Conservation (phyloP, 2,797 vertebrate genomes). For the Alosa sapidissima region DNA sequence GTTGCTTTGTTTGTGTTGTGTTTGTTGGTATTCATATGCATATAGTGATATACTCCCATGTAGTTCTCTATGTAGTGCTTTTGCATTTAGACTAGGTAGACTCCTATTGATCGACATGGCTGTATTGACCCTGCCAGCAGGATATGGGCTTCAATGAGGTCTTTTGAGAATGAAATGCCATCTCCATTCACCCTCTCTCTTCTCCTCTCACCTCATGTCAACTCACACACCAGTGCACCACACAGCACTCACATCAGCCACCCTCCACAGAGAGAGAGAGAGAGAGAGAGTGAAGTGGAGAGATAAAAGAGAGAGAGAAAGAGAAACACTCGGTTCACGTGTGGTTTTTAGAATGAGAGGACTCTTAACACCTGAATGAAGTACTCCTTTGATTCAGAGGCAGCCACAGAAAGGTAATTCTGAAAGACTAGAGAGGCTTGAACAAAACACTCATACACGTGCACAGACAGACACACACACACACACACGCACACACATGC, state of each 20-base stretch:
- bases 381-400: not conserved
- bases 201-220: not conserved
- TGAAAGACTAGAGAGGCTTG: not conserved
- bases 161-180: conserved; percentile 50
- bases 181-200: conserved; percentile 54
- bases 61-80: too few species aligned
- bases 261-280: not conserved
- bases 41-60: too few species aligned
- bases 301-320: not conserved
- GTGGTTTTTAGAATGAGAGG: not conserved
- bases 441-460: not conserved
- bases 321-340: not conserved
- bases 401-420: not conserved
- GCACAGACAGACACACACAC: not conserved
- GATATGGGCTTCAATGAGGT: not conserved
- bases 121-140: conserved; percentile 26
- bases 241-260: not conserved
- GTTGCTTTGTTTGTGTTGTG: not conserved
- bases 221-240: not conserved
- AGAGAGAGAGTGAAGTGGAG: not conserved
- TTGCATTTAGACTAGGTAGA: not conserved
- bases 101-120: conserved; percentile 34
- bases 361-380: not conserved
- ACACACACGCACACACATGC: too few species aligned
- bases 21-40: not conserved